Evolutionary conservation across 2,888 invertebrate genomes (phyloP), one percentile per base, ranked within the genome.

Genomic region (Lasioglossum villosulum): DNA sequence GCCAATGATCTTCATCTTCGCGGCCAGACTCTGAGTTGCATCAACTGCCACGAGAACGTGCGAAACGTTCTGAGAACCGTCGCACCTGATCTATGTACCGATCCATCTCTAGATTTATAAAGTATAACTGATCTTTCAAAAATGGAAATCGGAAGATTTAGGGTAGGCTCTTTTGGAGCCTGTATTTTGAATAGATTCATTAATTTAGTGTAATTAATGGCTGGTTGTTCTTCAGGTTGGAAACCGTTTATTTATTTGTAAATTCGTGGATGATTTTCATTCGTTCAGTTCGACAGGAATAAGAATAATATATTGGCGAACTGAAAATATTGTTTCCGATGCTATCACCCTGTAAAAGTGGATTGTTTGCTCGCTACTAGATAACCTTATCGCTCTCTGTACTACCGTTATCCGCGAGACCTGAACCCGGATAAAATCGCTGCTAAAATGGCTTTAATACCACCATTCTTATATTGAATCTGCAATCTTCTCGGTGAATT

Each of bases 1-100:
- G 94, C 95, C 4, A 95, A 96, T 77, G 97, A 97, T 92, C 92
- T 97, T 34, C 91, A 92, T n/a, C 86, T 96, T 16, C 92, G 96
- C 42, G 94, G 96, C 4, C 96, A 96, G 90, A 94, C 95, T 63
- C 89, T 96, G 5, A 92, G 96, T 70, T 96, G 96, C 86, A 95
- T 96, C 95, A 96, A 96, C 93, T 95, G 95, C n/a, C 86, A 83
- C 6, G 71, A 82, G n/a, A 80, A 86, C 68, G 88, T 94, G 0
- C 78, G 78, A 0, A 71, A 78, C 23, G 88, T 88, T 4, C 75
- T 94, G 63, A 89, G 75, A 12, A 84, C 81, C 6, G 83, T 94
- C 14, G 92, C 93, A 6, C 93, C 93, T 0, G 90, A 92, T 77
- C 80, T 93, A 23, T 77, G 83, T 23, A 68, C 37, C 10, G 66